Evolutionary conservation across 2,797 vertebrate species (phyloP), one percentile per base, ranked within the genome.

Genomic region (Gastrophryne carolinensis): DNA sequence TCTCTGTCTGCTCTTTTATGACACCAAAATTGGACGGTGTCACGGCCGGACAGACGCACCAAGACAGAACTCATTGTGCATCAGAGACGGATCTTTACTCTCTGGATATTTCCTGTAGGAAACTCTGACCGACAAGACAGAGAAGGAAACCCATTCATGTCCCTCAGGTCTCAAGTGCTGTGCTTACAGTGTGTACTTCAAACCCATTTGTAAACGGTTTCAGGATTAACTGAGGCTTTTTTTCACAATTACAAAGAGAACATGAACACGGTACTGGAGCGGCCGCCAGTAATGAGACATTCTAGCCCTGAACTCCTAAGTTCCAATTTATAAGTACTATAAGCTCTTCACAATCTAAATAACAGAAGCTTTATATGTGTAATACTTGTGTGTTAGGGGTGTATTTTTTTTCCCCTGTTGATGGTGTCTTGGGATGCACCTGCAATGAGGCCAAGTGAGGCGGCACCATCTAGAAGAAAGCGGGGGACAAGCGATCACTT

Each of bases 1-100:
- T 39, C 11, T 37, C 35, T 34, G 72, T 73, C 35, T 73, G 35
- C 26, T 34, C 5, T 70, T 70, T 41, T 41, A 70, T 70, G 34
- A 39, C 41, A 34, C 61, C 71, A 56, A 27, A 47, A 32, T 23
- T 58, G 58, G 47, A 30, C 32, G 15, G 23, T 54, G n/a, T 63
- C 32, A 53, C 32, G 23, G 21, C 60, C 53, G 26, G 71, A 17
- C 35, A 56, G 71, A 64, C 60, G 32, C 23, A n/a, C 23, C 34
- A 8, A 41, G 24, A 15, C 21, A 35, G 70, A 23, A 37, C 35
- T 19, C 23, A 54, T 65, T 56, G 61, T 63, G 61, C 62, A 62
- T 62, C 41, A 35, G 27, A 72, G 12, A 50, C 54, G 35, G 9
- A 61, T 9, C 27, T 47, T 47, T 63, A 10, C 58, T 24, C 44